Conservation (phyloP, 2,797 vertebrate genomes). For the Staurois parvus region DNA sequence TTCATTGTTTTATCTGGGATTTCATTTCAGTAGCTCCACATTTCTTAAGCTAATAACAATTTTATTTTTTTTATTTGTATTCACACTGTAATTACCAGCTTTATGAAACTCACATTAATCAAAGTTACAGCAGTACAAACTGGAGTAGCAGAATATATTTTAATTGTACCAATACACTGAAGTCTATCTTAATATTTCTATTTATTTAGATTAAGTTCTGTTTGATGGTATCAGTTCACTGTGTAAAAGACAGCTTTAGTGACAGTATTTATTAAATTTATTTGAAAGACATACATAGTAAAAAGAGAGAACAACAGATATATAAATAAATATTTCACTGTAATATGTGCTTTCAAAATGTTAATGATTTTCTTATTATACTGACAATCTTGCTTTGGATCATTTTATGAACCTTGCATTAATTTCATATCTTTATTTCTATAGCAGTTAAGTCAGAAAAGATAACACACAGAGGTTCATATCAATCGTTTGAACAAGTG, state of each 20-base stretch:
- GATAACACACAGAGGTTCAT: not conserved
- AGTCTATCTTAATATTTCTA: constrained; percentile 37
- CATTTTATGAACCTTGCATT: not conserved
- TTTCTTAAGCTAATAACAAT: constrained; percentile 28
- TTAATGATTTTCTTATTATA: constrained; percentile 47
- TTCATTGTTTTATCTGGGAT: constrained; percentile 3
- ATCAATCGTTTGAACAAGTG: not conserved
- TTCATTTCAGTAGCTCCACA: constrained; percentile 22
- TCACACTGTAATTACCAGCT: constrained; percentile 31
- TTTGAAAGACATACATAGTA: constrained; percentile 36
- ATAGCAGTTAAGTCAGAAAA: constrained; percentile 9
- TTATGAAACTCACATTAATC: constrained; percentile 53
- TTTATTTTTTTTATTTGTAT: constrained; percentile 42
- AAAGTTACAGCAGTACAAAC: constrained; percentile 46
- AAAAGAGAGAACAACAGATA: constrained; percentile 18
- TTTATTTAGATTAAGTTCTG: constrained; percentile 54
- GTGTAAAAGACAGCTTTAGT: constrained; percentile 45
- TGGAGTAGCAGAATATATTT: constrained; percentile 47
- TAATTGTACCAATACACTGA: constrained; percentile 46
- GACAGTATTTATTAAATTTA: constrained; percentile 40
- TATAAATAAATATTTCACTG: constrained; percentile 21
- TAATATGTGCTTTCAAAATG: constrained; percentile 24
- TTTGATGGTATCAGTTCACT: constrained; percentile 39
- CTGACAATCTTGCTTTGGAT: constrained; percentile 26
- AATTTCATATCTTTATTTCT: constrained; percentile 24